Evolutionary conservation across 2,797 vertebrate genomes (phyloP).

Genomic region (Euthynnus affinis): DNA sequence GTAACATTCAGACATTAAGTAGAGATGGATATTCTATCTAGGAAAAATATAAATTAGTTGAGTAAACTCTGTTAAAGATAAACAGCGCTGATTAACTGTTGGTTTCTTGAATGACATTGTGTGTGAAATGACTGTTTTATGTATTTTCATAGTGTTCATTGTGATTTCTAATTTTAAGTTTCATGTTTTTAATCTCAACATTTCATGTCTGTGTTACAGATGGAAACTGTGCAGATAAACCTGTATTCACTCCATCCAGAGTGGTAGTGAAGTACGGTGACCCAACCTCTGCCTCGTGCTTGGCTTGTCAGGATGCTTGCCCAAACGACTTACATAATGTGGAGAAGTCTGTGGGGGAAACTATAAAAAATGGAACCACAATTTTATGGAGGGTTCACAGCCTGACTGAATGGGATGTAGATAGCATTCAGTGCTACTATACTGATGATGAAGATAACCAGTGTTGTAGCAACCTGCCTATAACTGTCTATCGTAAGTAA

Average conservation of each 20-base stretch:
- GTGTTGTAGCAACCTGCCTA: not conserved
- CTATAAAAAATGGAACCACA: fast-evolving
- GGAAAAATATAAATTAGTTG: too few relatives aligned
- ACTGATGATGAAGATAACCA: fast-evolving
- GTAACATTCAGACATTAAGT: too few relatives aligned
- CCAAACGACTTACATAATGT: fast-evolving
- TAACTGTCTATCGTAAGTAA: constrained; percentile 64
- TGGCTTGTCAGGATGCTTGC: constrained; percentile 5
- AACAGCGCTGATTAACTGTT: too few relatives aligned
- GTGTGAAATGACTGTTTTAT: too few relatives aligned
- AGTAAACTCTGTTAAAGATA: too few relatives aligned
- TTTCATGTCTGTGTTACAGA: constrained; percentile 22
- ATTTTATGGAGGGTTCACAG: constrained; percentile 29
- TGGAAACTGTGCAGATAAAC: not conserved
- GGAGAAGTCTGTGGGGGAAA: fast-evolving
- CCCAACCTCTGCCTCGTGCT: constrained; percentile 39
- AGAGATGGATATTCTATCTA: too few relatives aligned
- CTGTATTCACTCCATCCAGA: constrained; percentile 37
- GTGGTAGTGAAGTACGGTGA: constrained; percentile 57
- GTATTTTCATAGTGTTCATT: too few relatives aligned
- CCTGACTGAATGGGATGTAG: not conserved
- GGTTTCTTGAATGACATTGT: too few relatives aligned
- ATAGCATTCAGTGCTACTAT: not conserved
- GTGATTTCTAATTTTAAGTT: too few relatives aligned
- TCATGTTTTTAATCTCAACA: not conserved